A percentile compares a stretch with the other conserved stretches of the same genome.
Conservation (phyloP, 1,140 invertebrate genomes). For the Condylostylus longicornis region DNA sequence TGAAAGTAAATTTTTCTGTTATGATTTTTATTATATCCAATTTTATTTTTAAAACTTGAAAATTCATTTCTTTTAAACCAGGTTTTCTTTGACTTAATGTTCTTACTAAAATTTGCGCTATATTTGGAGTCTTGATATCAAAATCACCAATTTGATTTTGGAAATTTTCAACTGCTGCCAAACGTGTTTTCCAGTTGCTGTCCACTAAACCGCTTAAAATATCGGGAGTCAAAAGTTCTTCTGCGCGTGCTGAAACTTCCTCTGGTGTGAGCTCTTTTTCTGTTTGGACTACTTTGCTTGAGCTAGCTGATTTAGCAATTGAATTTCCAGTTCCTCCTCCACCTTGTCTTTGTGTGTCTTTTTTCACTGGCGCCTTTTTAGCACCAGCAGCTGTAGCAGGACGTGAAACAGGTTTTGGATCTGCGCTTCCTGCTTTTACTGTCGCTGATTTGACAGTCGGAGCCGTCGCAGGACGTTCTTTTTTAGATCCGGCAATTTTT, state of each 20-base stretch:
- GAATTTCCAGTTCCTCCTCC: conserved; percentile 13
- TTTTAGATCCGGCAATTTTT: conserved; percentile 46
- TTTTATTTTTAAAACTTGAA: conserved; percentile 76
- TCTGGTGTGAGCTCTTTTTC: conserved; percentile 47
- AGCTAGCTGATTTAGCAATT: conserved; percentile 23
- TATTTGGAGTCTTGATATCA: conserved; percentile 42
- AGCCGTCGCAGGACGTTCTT: conserved; percentile 42
- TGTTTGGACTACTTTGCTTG: conserved; percentile 28
- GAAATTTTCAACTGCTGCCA: conserved; percentile 63
- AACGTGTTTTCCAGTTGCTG: conserved; percentile 72
- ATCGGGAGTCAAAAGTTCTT: conserved; percentile 44
- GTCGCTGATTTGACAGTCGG: conserved; percentile 29
- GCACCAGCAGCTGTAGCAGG: conserved; percentile 37
- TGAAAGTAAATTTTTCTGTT: conserved; percentile 58
- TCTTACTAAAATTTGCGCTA: conserved; percentile 59
- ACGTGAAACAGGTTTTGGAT: conserved; percentile 40
- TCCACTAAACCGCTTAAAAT: conserved; percentile 54
- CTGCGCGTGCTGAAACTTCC: conserved; percentile 53
- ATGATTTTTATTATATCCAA: conserved; percentile 64
- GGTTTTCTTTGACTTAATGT: conserved; percentile 71
- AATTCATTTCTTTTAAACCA: conserved; percentile 67
- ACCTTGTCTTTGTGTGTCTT: conserved; percentile 17
- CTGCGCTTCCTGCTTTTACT: conserved; percentile 32
- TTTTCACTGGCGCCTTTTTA: conserved; percentile 20
- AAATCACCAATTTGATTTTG: conserved; percentile 44